These are phyloP conservation scores for Stichopus chloronotus DNA, from an alignment of 35 echinoderm and acorn worm species.

Conservation along the genomic window DNA sequence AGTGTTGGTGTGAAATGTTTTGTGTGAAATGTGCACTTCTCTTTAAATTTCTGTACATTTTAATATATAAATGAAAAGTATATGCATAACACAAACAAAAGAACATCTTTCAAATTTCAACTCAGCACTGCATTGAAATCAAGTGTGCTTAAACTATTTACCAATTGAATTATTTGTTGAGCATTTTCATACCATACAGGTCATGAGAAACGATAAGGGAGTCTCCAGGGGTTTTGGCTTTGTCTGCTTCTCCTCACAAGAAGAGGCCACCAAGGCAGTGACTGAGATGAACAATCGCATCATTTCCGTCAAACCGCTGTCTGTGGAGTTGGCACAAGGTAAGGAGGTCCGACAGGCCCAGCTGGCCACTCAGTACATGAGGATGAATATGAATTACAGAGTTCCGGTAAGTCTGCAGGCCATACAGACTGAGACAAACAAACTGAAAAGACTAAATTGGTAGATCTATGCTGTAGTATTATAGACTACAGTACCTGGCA, in stretches of 20 bases:
- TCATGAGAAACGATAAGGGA: slow-evolving; percentile 81
- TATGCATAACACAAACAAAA: slow-evolving; percentile 22
- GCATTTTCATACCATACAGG: slow-evolving; percentile 28
- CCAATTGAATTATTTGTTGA: not conserved
- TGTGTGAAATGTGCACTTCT: too few species aligned
- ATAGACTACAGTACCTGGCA: not conserved
- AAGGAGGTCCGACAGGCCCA: slow-evolving; percentile 94
- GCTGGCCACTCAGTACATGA: slow-evolving; percentile 89
- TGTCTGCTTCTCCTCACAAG: slow-evolving; percentile 95
- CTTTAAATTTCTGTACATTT: too few species aligned
- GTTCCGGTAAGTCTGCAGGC: slow-evolving; percentile 49
- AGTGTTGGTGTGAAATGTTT: too few species aligned
- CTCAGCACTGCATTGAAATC: not conserved
- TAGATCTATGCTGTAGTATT: not conserved
- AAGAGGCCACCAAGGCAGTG: slow-evolving; percentile 97
- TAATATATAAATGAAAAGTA: too few species aligned
- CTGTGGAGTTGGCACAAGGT: slow-evolving; percentile 90
- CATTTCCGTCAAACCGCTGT: slow-evolving; percentile 88
- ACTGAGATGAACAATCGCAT: slow-evolving; percentile 96
- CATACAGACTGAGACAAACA: not conserved
- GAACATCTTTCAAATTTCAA: not conserved
- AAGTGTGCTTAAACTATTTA: not conserved
- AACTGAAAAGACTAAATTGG: not conserved
- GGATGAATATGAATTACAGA: slow-evolving; percentile 39
- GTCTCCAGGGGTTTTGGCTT: slow-evolving; percentile 91